These are phyloP conservation scores for Leucopsar rothschildi DNA, from an alignment of 2,113 vertebrate genomes.

Conservation along the genomic window DNA sequence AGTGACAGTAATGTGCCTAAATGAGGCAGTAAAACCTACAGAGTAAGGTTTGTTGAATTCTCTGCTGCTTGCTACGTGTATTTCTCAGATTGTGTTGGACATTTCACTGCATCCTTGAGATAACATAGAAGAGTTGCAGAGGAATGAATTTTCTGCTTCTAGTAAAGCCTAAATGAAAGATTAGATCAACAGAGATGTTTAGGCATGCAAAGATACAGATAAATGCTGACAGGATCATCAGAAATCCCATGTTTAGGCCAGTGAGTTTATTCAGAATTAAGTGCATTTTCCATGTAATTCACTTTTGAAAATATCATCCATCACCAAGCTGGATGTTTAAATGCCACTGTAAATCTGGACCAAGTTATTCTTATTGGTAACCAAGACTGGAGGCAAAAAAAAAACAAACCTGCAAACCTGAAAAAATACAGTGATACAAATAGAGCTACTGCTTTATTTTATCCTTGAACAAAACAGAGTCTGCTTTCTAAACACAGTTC, in stretches of 20 bases:
- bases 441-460: background rate
- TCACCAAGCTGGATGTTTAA: background rate
- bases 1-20: background rate
- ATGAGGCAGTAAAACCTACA: background rate
- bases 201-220: conserved; percentile 1
- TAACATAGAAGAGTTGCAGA: background rate
- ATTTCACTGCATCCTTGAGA: background rate
- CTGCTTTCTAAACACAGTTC: background rate
- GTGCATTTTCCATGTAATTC: background rate
- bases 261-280: conserved; percentile 17
- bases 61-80: background rate
- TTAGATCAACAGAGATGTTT: background rate
- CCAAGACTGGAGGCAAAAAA: background rate
- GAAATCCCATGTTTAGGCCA: background rate
- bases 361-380: background rate
- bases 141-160: background rate
- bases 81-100: background rate
- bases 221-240: background rate
- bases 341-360: background rate
- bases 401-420: background rate
- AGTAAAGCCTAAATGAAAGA: background rate
- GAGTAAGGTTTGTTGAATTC: background rate
- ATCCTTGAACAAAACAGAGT: background rate
- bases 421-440: background rate
- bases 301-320: background rate